phyloP scores from a whole-genome alignment of 1,140 invertebrate genomes.

The Bombus balteatus region DNA sequence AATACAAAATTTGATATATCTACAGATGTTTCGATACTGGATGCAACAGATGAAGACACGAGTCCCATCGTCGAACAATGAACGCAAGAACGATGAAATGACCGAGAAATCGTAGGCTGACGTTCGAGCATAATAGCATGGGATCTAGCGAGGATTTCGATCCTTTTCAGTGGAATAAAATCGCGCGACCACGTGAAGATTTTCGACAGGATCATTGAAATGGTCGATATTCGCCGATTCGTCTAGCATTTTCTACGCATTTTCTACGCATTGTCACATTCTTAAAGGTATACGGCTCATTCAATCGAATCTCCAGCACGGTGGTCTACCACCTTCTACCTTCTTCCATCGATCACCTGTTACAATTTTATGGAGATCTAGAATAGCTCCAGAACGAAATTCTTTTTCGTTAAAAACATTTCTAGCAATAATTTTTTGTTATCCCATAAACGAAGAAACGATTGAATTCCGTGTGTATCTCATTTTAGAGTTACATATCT shows the following conservation, averaged over 20 bases:
- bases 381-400: not conserved
- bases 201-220: constrained; percentile 33
- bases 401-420: not conserved
- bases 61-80: not conserved
- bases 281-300: constrained; percentile 9
- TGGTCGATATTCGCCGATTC: constrained; percentile 26
- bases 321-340: constrained; percentile 10
- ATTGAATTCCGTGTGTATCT: too few species aligned
- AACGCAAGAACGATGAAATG: constrained; percentile 21
- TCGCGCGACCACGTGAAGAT: constrained; percentile 23
- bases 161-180: constrained; percentile 34
- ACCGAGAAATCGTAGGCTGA: constrained; percentile 32
- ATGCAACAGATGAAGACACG: constrained; percentile 2
- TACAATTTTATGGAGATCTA: not conserved
- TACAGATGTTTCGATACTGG: constrained; percentile 6
- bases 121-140: constrained; percentile 23
- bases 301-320: constrained; percentile 18
- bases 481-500: too few species aligned
- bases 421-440: not conserved
- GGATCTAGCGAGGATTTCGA: constrained; percentile 42
- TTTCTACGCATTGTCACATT: constrained; percentile 36
- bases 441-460: too few species aligned
- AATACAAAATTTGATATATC: not conserved
- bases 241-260: constrained; percentile 9
- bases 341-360: too few species aligned